Percentiles rank a stretch among this genome's conserved stretches.
Conservation (phyloP, 2,797 vertebrate species). For the Natrix natrix region DNA sequence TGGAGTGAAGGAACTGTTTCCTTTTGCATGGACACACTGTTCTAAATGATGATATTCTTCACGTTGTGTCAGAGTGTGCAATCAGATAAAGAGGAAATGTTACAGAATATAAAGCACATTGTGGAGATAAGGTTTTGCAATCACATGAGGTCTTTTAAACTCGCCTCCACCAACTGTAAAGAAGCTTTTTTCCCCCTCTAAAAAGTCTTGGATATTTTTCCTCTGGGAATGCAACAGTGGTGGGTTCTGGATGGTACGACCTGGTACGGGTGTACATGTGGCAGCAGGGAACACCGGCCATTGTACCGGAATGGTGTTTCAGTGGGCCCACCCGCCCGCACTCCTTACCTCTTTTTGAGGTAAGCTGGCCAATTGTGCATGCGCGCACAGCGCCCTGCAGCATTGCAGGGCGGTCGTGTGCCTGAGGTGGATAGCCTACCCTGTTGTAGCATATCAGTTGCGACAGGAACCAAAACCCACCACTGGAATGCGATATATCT, state of each 20-base stretch:
- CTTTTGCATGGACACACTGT: background rate
- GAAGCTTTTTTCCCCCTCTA: background rate
- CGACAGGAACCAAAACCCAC: no score
- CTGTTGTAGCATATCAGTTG: no score
- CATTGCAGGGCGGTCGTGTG: no score
- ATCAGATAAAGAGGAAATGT: slow-evolving; percentile 42
- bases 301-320: no score
- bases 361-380: no score
- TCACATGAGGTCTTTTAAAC: background rate
- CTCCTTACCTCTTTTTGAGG: no score
- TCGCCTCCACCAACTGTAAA: background rate
- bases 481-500: background rate
- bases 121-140: background rate
- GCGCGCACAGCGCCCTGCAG: no score
- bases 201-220: background rate
- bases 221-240: background rate
- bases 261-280: no score
- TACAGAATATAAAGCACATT: slow-evolving; percentile 28
- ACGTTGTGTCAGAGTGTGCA: slow-evolving; percentile 1
- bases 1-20: background rate
- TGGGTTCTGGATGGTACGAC: no score
- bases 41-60: background rate
- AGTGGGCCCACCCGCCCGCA: no score
- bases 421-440: no score
- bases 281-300: no score